These are phyloP conservation scores for Heliothis virescens DNA, from an alignment of 1,140 invertebrate species.

Conservation along the genomic window DNA sequence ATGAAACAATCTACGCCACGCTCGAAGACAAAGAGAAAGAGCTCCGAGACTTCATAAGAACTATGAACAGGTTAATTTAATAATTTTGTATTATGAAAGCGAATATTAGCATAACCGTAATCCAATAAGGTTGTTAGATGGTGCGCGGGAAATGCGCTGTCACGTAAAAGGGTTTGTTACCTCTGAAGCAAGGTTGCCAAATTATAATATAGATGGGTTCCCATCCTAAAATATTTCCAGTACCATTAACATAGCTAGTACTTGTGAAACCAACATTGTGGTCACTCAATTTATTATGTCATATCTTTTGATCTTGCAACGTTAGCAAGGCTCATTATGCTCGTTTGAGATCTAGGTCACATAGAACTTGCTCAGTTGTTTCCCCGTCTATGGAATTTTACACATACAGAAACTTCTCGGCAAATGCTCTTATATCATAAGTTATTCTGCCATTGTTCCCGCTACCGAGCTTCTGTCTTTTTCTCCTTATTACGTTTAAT, in stretches of 20 bases:
- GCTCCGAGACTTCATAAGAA: conserved; percentile 96
- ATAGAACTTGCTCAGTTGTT: conserved; percentile 16
- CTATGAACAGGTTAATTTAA: conserved; percentile 92
- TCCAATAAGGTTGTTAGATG: conserved; percentile 17
- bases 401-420: conserved; percentile 33
- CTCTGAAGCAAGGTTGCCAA: conserved; percentile 8
- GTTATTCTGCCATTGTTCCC: conserved; percentile 26
- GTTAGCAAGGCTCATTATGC: conserved; percentile 29
- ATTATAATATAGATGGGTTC: conserved; percentile 27
- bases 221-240: conserved; percentile 20
- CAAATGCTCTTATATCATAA: conserved; percentile 21
- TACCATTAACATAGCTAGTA: conserved; percentile 17
- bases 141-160: conserved; percentile 23
- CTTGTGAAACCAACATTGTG: conserved; percentile 16
- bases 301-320: conserved; percentile 30
- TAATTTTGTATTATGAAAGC: conserved; percentile 35
- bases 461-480: not conserved
- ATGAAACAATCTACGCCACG: conserved; percentile 98
- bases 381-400: conserved; percentile 31
- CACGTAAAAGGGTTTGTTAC: conserved; percentile 35
- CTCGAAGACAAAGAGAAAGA: conserved; percentile 98
- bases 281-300: conserved; percentile 29
- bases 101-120: conserved; percentile 17
- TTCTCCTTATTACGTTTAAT: conserved; percentile 4
- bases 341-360: conserved; percentile 18